These are phyloP conservation scores for Ochropleura plecta DNA, from an alignment of 2,888 invertebrate genomes.

Conservation along the genomic window DNA sequence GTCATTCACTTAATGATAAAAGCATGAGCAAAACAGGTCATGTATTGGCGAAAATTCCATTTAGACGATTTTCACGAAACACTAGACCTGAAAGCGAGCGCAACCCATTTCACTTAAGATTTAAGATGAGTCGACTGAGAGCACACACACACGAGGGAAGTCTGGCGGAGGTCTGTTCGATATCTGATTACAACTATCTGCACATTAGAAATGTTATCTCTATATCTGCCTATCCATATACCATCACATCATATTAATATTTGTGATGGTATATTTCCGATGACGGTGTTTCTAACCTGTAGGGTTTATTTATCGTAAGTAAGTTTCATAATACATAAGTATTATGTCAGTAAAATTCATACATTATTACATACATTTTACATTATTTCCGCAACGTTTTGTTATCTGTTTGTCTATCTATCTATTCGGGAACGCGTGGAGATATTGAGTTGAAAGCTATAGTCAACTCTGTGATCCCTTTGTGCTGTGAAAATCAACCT, in stretches of 20 bases:
- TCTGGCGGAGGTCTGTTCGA: neutral
- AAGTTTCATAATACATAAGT: too few relatives aligned
- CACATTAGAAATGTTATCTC: neutral
- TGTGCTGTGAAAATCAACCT: too few relatives aligned
- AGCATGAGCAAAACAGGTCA: constrained; percentile 47
- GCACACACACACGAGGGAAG: constrained; percentile 36
- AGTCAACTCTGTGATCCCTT: too few relatives aligned
- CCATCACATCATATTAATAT: neutral
- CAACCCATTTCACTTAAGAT: constrained; percentile 64
- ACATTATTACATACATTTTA: too few relatives aligned
- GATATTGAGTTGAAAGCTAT: too few relatives aligned
- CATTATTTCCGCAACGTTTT: too few relatives aligned
- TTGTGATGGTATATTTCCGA: neutral
- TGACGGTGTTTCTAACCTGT: too few relatives aligned
- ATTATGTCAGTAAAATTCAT: too few relatives aligned
- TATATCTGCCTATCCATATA: too few relatives aligned
- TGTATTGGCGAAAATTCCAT: constrained; percentile 68
- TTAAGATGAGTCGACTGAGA: constrained; percentile 59
- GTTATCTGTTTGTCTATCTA: too few relatives aligned
- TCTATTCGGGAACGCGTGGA: too few relatives aligned
- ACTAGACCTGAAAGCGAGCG: constrained; percentile 65
- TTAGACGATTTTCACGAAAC: constrained; percentile 70
- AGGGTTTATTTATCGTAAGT: too few relatives aligned
- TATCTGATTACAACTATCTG: neutral
- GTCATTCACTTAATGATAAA: constrained; percentile 53